phyloP scores from a whole-genome alignment of 1,140 invertebrate genomes.

The Drosophila saltans region DNA sequence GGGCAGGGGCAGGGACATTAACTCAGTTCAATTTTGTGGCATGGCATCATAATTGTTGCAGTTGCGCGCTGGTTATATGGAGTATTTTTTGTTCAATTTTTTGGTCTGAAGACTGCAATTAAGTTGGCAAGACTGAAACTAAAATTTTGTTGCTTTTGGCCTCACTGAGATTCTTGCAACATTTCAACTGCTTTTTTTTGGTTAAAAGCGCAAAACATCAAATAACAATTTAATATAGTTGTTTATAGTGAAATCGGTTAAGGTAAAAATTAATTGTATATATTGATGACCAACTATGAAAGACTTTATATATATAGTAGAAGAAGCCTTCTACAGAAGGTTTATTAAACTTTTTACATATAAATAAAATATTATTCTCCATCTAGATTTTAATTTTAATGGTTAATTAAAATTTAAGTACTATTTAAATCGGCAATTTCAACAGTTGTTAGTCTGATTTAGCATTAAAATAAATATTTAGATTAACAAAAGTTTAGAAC shows the following conservation, averaged over 20 bases:
- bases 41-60: constrained; percentile 28
- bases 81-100: constrained; percentile 18
- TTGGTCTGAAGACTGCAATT: constrained; percentile 45
- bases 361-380: too few species aligned
- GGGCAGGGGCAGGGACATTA: constrained; percentile 51
- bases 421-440: neutral
- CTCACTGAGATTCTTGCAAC: constrained; percentile 61
- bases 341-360: too few species aligned
- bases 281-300: too few species aligned
- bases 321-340: too few species aligned
- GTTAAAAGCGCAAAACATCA: constrained; percentile 8
- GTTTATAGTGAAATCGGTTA: neutral
- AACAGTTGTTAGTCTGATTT: neutral
- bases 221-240: neutral
- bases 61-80: constrained; percentile 18
- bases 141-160: constrained; percentile 9
- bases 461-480: neutral
- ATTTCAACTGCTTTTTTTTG: constrained; percentile 24
- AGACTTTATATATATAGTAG: too few species aligned
- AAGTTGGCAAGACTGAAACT: constrained; percentile 12
- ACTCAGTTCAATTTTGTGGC: constrained; percentile 34
- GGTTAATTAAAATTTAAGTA: too few species aligned
- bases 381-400: too few species aligned
- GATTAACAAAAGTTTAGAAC: too few species aligned
- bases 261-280: too few species aligned